These are phyloP conservation scores for Halictus quadricinctus DNA, from an alignment of 2,888 invertebrate species.

Conservation along the genomic window DNA sequence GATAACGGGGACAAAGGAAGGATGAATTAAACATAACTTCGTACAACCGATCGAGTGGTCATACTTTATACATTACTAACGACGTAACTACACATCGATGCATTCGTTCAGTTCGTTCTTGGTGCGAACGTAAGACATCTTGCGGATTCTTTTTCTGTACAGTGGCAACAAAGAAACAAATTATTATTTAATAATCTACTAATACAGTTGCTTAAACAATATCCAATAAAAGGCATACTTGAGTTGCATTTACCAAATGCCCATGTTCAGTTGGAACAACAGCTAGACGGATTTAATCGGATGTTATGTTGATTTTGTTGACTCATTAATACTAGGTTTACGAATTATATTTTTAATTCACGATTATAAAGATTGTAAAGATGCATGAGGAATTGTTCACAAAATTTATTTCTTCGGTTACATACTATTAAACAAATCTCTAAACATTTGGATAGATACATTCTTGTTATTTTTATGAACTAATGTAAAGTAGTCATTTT, in stretches of 20 bases:
- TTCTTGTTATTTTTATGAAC: no score
- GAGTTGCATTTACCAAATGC: neutral
- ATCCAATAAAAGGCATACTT: neutral
- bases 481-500: no score
- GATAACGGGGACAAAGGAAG: constrained; percentile 49
- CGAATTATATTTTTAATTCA: neutral
- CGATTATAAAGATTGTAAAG: neutral
- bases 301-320: constrained; percentile 15
- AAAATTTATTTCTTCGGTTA: neutral
- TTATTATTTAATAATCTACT: neutral
- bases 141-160: neutral
- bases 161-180: neutral
- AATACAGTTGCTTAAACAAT: neutral
- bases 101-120: constrained; percentile 14
- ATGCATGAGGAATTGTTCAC: neutral
- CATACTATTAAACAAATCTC: neutral
- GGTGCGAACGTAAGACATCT: constrained; percentile 2
- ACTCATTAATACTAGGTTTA: neutral
- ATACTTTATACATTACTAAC: constrained; percentile 52
- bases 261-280: constrained; percentile 24
- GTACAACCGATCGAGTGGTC: constrained; percentile 45
- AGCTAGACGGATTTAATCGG: constrained; percentile 18
- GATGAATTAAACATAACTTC: constrained; percentile 56
- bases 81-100: constrained; percentile 21
- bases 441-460: no score